These are phyloP conservation scores for Pimephales promelas DNA, from an alignment of 2,113 vertebrate species.

Conservation along the genomic window DNA sequence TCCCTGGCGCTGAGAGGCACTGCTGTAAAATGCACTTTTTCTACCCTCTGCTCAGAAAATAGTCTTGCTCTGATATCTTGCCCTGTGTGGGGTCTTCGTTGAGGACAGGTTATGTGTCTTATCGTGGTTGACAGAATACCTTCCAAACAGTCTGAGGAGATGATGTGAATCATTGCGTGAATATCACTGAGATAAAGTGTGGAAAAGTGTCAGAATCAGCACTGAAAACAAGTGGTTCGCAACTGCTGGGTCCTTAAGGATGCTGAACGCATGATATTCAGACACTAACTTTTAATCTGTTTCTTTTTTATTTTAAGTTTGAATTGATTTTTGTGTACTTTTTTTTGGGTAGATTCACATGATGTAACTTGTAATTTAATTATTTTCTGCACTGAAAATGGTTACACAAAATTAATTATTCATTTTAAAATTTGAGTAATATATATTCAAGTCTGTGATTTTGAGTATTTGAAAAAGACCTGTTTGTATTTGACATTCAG, in stretches of 20 bases:
- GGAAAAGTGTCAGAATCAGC: not conserved
- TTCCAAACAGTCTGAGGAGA: not conserved
- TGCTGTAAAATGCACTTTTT: constrained; percentile 47
- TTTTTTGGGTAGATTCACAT: not conserved
- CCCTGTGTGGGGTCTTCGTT: constrained; percentile 23
- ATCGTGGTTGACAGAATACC: constrained; percentile 1
- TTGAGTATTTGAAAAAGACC: too few relatives aligned
- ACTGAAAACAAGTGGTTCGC: not conserved
- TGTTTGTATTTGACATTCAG: too few relatives aligned
- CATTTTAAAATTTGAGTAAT: too few relatives aligned
- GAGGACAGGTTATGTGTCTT: constrained; percentile 15
- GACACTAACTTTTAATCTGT: not conserved
- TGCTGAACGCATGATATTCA: not conserved
- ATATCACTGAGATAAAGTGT: not conserved
- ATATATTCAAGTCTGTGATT: too few relatives aligned
- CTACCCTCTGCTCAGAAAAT: constrained; percentile 40
- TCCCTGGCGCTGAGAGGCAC: constrained; percentile 10
- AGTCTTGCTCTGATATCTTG: constrained; percentile 22
- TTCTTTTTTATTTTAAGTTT: not conserved
- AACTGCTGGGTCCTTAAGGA: not conserved
- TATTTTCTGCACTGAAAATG: not conserved
- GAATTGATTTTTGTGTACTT: not conserved
- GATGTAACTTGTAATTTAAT: not conserved
- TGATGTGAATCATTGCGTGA: constrained; percentile 13
- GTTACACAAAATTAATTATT: too few relatives aligned